phyloP scores from a whole-genome alignment of 2,888 invertebrate species.

The Megalurothrips usitatus region DNA sequence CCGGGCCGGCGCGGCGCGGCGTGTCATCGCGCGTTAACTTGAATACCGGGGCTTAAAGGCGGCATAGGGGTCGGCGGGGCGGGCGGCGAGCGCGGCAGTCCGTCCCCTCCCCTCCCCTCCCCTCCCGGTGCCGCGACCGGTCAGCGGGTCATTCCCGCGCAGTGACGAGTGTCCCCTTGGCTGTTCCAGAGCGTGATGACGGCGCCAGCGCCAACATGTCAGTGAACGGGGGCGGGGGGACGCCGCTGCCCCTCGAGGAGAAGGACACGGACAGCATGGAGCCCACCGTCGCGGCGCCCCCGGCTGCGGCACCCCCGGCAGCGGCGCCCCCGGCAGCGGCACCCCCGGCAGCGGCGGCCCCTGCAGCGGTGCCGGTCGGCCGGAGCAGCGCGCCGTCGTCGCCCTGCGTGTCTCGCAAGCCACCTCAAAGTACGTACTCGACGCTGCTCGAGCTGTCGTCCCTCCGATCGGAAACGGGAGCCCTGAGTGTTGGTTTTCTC shows the following conservation, averaged over 20 bases:
- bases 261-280: neutral
- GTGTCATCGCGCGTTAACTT: neutral
- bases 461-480: neutral
- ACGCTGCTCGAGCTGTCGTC: neutral
- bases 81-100: neutral
- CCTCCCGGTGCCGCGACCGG: neutral
- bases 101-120: neutral
- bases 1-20: neutral
- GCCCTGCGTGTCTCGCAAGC: neutral
- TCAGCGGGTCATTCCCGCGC: neutral
- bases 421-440: neutral
- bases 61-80: neutral
- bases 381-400: neutral
- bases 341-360: neutral
- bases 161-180: neutral
- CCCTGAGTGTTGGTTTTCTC: no score
- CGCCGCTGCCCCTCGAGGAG: neutral
- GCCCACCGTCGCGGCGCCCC: no score
- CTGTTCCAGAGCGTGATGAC: neutral
- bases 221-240: neutral
- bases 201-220: neutral
- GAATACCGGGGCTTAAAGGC: neutral
- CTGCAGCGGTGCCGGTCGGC: neutral
- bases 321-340: neutral
- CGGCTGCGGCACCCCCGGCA: no score